Evolutionary conservation across 2,888 invertebrate genomes (phyloP), one percentile per base, ranked within the genome.

Genomic region (Ectemnius cavifrons): DNA sequence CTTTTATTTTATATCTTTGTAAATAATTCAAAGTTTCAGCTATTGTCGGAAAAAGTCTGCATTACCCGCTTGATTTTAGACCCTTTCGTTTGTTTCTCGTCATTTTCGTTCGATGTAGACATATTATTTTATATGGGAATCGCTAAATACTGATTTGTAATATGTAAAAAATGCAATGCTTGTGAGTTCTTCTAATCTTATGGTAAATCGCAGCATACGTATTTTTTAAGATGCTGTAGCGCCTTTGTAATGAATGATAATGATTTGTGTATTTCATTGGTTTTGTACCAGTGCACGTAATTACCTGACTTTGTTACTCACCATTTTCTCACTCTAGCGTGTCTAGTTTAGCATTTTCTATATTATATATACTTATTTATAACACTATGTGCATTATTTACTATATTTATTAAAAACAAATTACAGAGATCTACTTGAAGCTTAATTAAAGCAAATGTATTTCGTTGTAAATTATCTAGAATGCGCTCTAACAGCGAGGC

Each of bases 341-440:
- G 56, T 79, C 52, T 86, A 82, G 81, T 82, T 76, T 85, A 84
- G 82, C 75, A 68, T 78, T 69, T 83, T 80, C 81, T 77, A 77
- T 77, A 84, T 78, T 69, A 71, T 77, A 79, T 52, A 52, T 16
- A 81, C 79, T 86, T 88, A 87, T 89, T 89, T 88, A 87, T 88
- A 84, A 84, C 72, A 84, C 81, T 74, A 87, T 86, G 85, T 85
- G 86, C 82, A 87, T 86, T 85, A 83, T 84, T 89, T 84, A 85
- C 85, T 79, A 82, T 89, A 88, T 89, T 88, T 88, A 89, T 88
- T 89, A 84, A 88, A 86, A 80, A 76, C 75, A 79, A 82, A 75
- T 79, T 84, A 80, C 81, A 84, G 85, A 81, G 82, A 84, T 82
- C 79, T 74, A 83, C 81, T 84, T 79, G 77, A 80, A 75, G 80